These are phyloP conservation scores for Ivindomyrus marchei DNA, from an alignment of 2,113 vertebrate genomes.

Conservation along the genomic window DNA sequence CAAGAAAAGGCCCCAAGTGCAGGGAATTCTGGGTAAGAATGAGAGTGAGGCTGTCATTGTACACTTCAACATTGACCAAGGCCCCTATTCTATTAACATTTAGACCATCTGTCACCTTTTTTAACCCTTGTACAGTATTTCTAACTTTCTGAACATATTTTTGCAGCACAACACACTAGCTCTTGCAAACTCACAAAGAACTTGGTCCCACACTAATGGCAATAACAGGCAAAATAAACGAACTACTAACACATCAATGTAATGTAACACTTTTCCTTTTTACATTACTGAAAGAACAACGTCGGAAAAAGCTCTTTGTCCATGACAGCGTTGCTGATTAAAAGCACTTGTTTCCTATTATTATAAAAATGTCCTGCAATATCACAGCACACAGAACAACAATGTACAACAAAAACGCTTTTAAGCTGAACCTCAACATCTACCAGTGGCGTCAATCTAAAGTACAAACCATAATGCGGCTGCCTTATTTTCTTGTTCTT, in stretches of 20 bases:
- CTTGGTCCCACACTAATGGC: conserved; percentile 29
- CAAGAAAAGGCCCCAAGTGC: conserved; percentile 47
- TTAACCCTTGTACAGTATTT: background rate
- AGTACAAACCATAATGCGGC: background rate
- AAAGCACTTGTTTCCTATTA: conserved; percentile 11
- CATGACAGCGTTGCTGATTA: background rate
- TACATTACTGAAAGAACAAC: conserved; percentile 12
- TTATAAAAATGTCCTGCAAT: background rate
- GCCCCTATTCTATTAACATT: conserved; percentile 18
- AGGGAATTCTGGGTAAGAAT: conserved; percentile 69
- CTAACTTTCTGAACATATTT: background rate
- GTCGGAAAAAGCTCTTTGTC: background rate
- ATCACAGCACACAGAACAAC: conserved; percentile 44
- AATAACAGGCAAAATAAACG: conserved; percentile 4
- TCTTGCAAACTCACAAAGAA: conserved; percentile 25
- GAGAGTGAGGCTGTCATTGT: conserved; percentile 49
- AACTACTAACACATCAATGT: conserved; percentile 12
- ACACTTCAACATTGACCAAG: background rate
- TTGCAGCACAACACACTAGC: conserved; percentile 14
- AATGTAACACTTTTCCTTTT: conserved; percentile 30
- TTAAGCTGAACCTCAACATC: conserved; percentile 1
- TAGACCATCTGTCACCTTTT: background rate
- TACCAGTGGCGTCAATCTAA: background rate
- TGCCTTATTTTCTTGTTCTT: background rate
- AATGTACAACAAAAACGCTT: conserved; percentile 13